These are phyloP conservation scores for Cheilosia grossa DNA, from an alignment of 2,888 invertebrate species.

Conservation along the genomic window DNA sequence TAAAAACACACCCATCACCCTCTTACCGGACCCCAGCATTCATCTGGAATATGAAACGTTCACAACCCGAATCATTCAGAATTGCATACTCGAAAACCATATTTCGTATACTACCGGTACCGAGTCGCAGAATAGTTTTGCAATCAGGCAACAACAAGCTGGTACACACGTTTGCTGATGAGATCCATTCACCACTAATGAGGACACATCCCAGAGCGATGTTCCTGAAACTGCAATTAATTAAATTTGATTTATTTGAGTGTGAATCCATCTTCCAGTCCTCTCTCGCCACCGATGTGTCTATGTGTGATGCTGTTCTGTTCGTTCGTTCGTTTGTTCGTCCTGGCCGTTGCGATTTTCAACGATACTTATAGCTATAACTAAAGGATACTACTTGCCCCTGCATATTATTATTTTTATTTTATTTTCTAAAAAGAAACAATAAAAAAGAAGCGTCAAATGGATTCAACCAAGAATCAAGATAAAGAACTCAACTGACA, in stretches of 20 bases:
- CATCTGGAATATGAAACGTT: slow-evolving; percentile 22
- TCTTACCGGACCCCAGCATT: background rate
- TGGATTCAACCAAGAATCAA: slow-evolving; percentile 62
- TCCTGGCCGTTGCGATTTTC: slow-evolving; percentile 21
- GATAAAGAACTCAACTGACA: slow-evolving; percentile 73
- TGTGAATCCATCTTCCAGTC: slow-evolving; percentile 21
- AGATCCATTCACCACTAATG: slow-evolving; percentile 74
- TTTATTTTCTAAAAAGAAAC: too few species aligned
- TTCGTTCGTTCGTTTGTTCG: background rate
- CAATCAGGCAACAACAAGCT: slow-evolving; percentile 69
- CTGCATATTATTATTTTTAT: slow-evolving; percentile 22
- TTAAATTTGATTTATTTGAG: slow-evolving; percentile 75
- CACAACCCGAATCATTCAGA: slow-evolving; percentile 40
- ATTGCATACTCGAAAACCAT: slow-evolving; percentile 47
- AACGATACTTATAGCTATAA: slow-evolving; percentile 29
- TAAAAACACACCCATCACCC: slow-evolving; percentile 2
- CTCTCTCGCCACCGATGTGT: background rate
- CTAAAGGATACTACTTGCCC: slow-evolving; percentile 66
- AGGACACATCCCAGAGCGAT: slow-evolving; percentile 75
- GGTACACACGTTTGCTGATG: slow-evolving; percentile 69
- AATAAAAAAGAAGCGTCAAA: slow-evolving; percentile 45
- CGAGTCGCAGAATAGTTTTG: slow-evolving; percentile 53
- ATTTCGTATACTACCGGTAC: slow-evolving; percentile 14
- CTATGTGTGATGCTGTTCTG: background rate
- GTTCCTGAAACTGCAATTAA: slow-evolving; percentile 75